Base-by-base conservation (phyloP, 2,113 vertebrate species). In the Alethe castanea region DNA sequence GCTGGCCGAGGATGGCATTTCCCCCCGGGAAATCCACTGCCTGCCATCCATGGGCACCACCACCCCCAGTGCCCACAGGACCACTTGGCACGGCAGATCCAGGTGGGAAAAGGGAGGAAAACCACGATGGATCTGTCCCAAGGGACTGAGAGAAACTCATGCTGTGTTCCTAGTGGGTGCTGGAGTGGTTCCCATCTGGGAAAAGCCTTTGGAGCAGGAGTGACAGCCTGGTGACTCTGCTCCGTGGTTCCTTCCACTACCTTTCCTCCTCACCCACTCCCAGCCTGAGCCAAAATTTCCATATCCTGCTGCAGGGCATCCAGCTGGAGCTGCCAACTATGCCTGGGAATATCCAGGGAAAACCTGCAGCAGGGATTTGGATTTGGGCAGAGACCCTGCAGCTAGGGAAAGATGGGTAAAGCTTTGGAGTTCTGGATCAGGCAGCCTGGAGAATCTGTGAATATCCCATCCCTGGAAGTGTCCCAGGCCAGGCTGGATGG, bases 71-170 rank as follows among this genome's bases (percentile, higher is more conserved):
- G 6, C 40, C 48, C 19, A 2, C 54, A 23, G 35, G 11, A 23
- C 31, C 74, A 14, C 33, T 23, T 0, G 3, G 9, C 16, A 20
- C 0, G 0, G 36, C 60, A 88, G 61, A 48, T 5, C 4, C 5
- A 24, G 44, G 42, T 40, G 42, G 28, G 1, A 40, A 54, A 61
- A 23, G 3, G 20, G 54, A 76, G 71, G 23, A 31, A 76, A 48
- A 62, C 3, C 2, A 2, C 4, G 0, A 9, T 61, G 59, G 70
- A 25, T 29, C 19, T 66, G 29, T 38, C 65, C 53, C 28, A 20
- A 11, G 45, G 69, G 71, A 23, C 22, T 23, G 60, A 71, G 52
- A 73, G 61, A 61, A 91, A 70, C 20, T 12, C 2, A 15, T 0
- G 3, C 31, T 9, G 2, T 0, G 2, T 25, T 47, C 50, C 70